Conservation (phyloP, 2,113 vertebrate genomes). For the Corapipo altera region DNA sequence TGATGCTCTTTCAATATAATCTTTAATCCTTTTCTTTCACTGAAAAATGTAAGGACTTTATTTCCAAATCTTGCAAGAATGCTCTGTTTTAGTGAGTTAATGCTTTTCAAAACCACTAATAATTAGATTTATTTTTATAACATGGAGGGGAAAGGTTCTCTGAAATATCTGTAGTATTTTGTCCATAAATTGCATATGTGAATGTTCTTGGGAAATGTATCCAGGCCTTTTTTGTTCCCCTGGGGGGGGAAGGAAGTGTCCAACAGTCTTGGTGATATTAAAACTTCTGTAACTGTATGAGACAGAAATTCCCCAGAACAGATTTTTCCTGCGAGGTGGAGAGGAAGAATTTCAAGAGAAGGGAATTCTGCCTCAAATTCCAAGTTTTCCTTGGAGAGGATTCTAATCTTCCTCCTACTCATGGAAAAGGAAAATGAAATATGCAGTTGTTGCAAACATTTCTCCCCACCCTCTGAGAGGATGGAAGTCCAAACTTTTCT, state of each 20-base stretch:
- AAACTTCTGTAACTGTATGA: neutral
- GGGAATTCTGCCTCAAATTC: neutral
- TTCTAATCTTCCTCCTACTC: neutral
- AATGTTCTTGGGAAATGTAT: neutral
- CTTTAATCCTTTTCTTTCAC: constrained; percentile 71
- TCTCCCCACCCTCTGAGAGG: neutral
- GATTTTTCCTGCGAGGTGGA: neutral
- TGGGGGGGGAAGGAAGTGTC: neutral
- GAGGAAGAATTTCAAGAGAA: neutral
- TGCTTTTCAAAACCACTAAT: neutral
- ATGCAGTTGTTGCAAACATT: neutral
- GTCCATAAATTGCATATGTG: neutral
- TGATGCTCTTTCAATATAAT: constrained; percentile 71
- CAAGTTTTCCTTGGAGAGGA: neutral
- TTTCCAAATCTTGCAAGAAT: constrained; percentile 16
- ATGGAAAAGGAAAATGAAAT: neutral
- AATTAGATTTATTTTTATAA: neutral
- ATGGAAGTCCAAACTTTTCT: neutral
- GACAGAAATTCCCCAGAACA: neutral
- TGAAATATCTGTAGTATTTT: neutral
- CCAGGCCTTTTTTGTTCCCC: neutral
- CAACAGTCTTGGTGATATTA: neutral
- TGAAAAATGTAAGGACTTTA: constrained; percentile 63
- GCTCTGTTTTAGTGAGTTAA: neutral
- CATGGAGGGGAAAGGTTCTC: neutral